Base-by-base conservation (phyloP, 2,888 invertebrate species). In the Epistrophe eligans region DNA sequence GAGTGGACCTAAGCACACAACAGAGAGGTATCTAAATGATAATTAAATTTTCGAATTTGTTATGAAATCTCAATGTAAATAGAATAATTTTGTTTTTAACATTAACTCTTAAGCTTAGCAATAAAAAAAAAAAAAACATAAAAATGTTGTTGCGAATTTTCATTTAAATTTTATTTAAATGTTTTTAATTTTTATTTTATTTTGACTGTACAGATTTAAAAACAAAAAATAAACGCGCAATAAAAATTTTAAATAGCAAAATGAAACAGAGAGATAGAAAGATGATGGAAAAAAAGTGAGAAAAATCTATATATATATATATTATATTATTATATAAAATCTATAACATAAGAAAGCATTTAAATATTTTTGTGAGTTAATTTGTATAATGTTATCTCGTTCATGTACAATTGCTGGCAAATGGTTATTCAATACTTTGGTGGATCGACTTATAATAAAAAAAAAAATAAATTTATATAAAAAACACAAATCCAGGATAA, bases 321-420 rank as follows among this genome's bases (percentile, higher is more conserved):
- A 60, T 4, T 79, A 81, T 76, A 70, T 60, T 32, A 57, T 48
- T 40, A 24, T 35, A 80, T 32, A 17, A 73, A 76, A 48, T 72
- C 10, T 79, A 76, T 66, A 32, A 55, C 60, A 71, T 60, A 79
- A 76, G 73, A 77, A 79, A 82, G 40, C 60, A 48, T 82, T 40
- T 82, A 76, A 83, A 87, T 83, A 83, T 87, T 83, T 87, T 87
- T 87, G 87, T 87, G 87, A 83, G 82, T 79, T 83, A 74, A 87
- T 87, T 87, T 87, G 83, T 87, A 70, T 67, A 79, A 87, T 87
- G 83, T 87, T 83, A 87, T 87, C 83, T 82, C 87, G 83, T 87
- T 87, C 79, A 87, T 58, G 79, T 82, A 82, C 81, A 82, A 79
- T 83, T 87, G 87, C 83, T 72, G 43, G 87, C 87, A 74, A 76